Evolutionary conservation across 1,140 invertebrate species (phyloP).

Genomic region (Ostrea edulis): DNA sequence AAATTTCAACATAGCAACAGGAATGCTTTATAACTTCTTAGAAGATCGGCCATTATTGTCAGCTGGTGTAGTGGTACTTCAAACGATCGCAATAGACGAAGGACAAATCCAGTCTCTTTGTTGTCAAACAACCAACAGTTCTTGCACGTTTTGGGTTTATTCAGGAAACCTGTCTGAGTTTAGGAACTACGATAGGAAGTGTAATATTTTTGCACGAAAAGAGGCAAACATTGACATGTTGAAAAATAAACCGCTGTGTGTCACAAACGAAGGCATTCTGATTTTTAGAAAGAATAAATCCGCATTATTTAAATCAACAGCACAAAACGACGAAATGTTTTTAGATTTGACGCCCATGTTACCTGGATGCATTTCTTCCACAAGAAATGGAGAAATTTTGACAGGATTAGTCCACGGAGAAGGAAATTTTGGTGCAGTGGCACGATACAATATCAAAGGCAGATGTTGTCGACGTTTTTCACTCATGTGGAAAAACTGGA

Average conservation of each 20-base stretch:
- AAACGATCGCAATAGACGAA: background rate
- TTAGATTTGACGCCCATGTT: background rate
- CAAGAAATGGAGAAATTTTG: constrained; percentile 5
- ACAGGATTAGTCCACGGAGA: background rate
- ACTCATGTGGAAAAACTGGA: background rate
- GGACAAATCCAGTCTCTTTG: background rate
- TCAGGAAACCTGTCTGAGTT: background rate
- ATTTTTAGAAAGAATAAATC: background rate
- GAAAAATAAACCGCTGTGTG: background rate
- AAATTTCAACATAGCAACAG: background rate
- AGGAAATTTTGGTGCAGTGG: background rate
- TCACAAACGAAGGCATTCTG: background rate
- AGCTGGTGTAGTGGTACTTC: background rate
- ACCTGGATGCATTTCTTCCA: background rate
- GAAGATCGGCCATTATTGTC: background rate
- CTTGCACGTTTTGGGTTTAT: background rate
- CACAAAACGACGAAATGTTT: background rate
- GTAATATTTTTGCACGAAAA: background rate
- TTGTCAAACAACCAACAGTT: background rate
- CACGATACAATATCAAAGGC: background rate
- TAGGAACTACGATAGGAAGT: background rate
- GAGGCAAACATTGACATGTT: background rate
- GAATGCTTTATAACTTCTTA: background rate
- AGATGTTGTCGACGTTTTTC: background rate
- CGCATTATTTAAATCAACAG: background rate